These are phyloP conservation scores for Mirounga angustirostris DNA, from an alignment of 2,113 vertebrate genomes.

Conservation along the genomic window DNA sequence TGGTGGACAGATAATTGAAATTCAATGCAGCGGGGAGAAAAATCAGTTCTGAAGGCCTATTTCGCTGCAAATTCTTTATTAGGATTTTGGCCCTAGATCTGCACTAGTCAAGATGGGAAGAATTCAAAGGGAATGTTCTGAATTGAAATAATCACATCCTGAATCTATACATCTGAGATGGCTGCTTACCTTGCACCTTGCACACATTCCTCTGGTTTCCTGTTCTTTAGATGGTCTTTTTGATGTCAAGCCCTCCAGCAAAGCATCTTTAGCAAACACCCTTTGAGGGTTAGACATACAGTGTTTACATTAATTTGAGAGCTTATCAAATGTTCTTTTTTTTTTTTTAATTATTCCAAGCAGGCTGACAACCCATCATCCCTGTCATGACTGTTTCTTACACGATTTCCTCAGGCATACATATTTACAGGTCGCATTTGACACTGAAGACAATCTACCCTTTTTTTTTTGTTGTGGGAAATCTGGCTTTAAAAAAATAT, in stretches of 20 bases:
- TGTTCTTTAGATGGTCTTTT: not conserved
- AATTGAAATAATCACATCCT: not conserved
- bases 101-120: not conserved
- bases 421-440: conserved; percentile 32
- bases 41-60: conserved; percentile 52
- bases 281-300: not conserved
- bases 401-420: not conserved
- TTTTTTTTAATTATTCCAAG: not conserved
- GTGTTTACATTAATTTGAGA: not conserved
- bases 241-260: not conserved
- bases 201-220: not conserved
- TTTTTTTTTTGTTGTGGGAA: not conserved
- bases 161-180: not conserved
- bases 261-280: conserved; percentile 12
- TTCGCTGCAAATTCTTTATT: conserved; percentile 47
- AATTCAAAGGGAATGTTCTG: not conserved
- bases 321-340: not conserved
- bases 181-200: not conserved
- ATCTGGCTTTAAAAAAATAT: conserved; percentile 50
- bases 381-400: not conserved
- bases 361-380: not conserved
- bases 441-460: not conserved
- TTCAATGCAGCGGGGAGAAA: conserved; percentile 31
- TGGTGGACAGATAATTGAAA: conserved; percentile 64
- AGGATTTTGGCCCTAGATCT: conserved; percentile 45